Percentiles rank a stretch among this genome's conserved stretches.
phyloP scores from a whole-genome alignment of 2,797 vertebrate species.

The Fringilla coelebs region DNA sequence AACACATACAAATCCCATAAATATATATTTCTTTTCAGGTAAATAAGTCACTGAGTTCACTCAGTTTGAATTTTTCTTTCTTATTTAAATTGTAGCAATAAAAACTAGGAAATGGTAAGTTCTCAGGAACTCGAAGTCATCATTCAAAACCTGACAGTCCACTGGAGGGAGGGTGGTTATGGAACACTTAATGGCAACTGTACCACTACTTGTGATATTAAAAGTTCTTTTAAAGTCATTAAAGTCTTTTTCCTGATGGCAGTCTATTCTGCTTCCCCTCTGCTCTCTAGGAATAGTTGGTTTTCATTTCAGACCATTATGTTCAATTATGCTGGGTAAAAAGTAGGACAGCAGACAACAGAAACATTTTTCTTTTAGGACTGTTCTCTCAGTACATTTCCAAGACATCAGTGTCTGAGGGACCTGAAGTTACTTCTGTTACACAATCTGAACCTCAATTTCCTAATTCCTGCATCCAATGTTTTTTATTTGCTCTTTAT shows the following conservation, averaged over 20 bases:
- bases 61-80: not conserved
- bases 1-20: not conserved
- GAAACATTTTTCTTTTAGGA: not conserved
- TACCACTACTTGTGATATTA: not conserved
- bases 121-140: not conserved
- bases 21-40: not conserved
- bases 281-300: constrained; percentile 20
- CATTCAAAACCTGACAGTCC: not conserved
- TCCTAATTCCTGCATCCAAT: not conserved
- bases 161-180: not conserved
- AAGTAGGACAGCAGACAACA: constrained; percentile 31
- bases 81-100: not conserved
- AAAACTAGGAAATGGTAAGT: not conserved
- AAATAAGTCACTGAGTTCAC: not conserved
- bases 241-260: not conserved
- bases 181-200: not conserved
- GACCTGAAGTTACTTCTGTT: not conserved
- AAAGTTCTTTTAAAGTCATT: not conserved
- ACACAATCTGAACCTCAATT: not conserved
- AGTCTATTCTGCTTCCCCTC: not conserved
- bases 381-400: not conserved
- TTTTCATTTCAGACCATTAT: constrained; percentile 12
- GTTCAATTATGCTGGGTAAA: not conserved
- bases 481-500: not conserved
- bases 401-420: not conserved